Evolutionary conservation across 2,888 invertebrate species (phyloP), one percentile per base, ranked within the genome.

Genomic region (Chloroclystis v-ata): DNA sequence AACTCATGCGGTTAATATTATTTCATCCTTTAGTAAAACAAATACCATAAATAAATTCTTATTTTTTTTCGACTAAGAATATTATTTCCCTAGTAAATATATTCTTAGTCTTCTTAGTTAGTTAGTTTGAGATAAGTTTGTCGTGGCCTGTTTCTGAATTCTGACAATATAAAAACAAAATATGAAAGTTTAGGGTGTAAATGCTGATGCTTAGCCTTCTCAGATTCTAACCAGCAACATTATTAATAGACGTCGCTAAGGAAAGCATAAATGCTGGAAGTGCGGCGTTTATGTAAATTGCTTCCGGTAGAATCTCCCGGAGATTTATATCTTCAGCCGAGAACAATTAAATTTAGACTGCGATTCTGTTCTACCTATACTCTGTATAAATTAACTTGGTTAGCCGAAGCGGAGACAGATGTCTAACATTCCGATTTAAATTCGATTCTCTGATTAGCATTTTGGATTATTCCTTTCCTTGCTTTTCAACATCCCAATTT

Each of bases 311-410:
- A 77, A 81, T 82, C 78, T 78, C 69, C 65, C 71, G 56, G 67
- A 78, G 82, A 84, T 84, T 84, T 81, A 83, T 81, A 77, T 69
- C 69, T 75, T 63, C 41, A 67, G 77, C 79, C 78, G 77, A 69
- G 77, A 82, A 82, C 80, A 84, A 84, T 85, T 84, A 83, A 84
- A 82, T 82, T 80, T 78, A 74, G 75, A 76, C 74, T 68, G 65
- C 69, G 73, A 74, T 67, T 70, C 70, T 67, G 68, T 66, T 71
- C 71, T 61, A 33, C 32, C 32, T n/a, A 33, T 33, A 33, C n/a
- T 33, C 32, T 69, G 75, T 71, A 81, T 82, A 79, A 79, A 82
- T 82, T 84, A 78, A 71, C 72, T 69, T 43, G 45, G 55, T 57
- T 57, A 53, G 45, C 45, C 20, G 20, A 2, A 20, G 3, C 47